Percentiles rank a stretch among this genome's conserved stretches.
Conservation (phyloP, 2,888 invertebrate species). For the Aproaerema taeniolella region DNA sequence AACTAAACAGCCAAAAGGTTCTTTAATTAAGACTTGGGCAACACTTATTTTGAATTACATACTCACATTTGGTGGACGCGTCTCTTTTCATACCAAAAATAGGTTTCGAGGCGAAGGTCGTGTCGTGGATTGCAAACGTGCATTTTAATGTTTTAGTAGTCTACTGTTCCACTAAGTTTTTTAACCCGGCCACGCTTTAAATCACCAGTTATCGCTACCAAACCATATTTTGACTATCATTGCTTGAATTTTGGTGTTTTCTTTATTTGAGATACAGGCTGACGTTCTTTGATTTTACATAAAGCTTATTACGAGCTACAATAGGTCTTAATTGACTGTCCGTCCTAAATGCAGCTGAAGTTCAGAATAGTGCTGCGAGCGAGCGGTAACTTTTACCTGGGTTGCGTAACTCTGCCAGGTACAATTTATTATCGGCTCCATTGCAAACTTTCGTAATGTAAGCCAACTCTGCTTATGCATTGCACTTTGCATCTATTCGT, state of each 20-base stretch:
- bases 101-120: slow-evolving; percentile 59
- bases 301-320: no score
- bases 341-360: slow-evolving; percentile 40
- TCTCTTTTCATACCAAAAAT: slow-evolving; percentile 48
- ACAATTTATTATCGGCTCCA: slow-evolving; percentile 69
- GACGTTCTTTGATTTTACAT: no score
- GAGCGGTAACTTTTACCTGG: slow-evolving; percentile 69
- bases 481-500: slow-evolving; percentile 38
- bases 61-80: slow-evolving; percentile 45
- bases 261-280: no score
- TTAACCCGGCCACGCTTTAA: slow-evolving; percentile 4
- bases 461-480: slow-evolving; percentile 49
- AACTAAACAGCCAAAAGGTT: slow-evolving; percentile 23
- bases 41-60: slow-evolving; percentile 35
- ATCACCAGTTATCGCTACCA: slow-evolving; percentile 1
- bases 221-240: background rate
- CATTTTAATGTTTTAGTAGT: slow-evolving; percentile 18
- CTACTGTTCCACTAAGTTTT: slow-evolving; percentile 6
- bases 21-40: slow-evolving; percentile 39
- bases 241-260: no score
- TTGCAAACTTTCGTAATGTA: slow-evolving; percentile 69
- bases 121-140: slow-evolving; percentile 26
- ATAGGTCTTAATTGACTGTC: no score
- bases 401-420: slow-evolving; percentile 63
- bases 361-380: slow-evolving; percentile 58